A percentile compares a stretch with the other conserved stretches of the same genome.
phyloP scores from a whole-genome alignment of 2,888 invertebrate species.

The Thereva unica region DNA sequence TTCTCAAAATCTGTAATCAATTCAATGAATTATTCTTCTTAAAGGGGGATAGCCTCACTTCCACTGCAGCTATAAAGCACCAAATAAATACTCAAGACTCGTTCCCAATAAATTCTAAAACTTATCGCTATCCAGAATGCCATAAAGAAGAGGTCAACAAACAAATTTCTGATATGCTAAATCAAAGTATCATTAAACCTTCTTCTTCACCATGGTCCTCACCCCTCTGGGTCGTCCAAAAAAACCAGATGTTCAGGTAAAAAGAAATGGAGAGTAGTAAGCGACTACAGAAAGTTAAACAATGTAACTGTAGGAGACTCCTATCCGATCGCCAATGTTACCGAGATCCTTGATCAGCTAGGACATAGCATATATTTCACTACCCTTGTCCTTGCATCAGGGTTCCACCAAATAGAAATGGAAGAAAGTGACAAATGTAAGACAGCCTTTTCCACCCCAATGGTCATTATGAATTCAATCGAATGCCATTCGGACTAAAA shows the following conservation, averaged over 20 bases:
- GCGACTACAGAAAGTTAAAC: slow-evolving; percentile 42
- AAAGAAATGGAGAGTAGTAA: slow-evolving; percentile 42
- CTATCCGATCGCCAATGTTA: slow-evolving; percentile 46
- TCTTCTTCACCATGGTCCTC: slow-evolving; percentile 41
- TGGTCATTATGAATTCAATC: slow-evolving; percentile 34
- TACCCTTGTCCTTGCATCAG: slow-evolving; percentile 39
- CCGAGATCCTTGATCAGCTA: slow-evolving; percentile 40
- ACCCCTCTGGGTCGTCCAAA: slow-evolving; percentile 43
- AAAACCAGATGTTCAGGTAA: slow-evolving; percentile 39
- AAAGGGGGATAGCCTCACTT: slow-evolving; percentile 28
- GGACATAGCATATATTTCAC: slow-evolving; percentile 39
- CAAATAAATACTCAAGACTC: slow-evolving; percentile 21
- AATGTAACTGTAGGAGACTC: slow-evolving; percentile 41
- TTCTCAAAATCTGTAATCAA: not conserved
- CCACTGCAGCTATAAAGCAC: slow-evolving; percentile 25
- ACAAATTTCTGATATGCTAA: slow-evolving; percentile 48
- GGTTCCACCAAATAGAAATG: slow-evolving; percentile 42
- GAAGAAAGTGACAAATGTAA: slow-evolving; percentile 37
- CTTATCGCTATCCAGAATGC: slow-evolving; percentile 40
- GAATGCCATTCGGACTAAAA: slow-evolving; percentile 45
- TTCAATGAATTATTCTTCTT: slow-evolving; percentile 2
- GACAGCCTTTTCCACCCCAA: slow-evolving; percentile 11
- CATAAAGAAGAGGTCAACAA: slow-evolving; percentile 37
- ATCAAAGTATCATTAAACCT: slow-evolving; percentile 30
- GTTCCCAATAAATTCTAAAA: slow-evolving; percentile 31